These are phyloP conservation scores for Elephantulus edwardii DNA, from an alignment of 2,113 vertebrate species.

Conservation along the genomic window DNA sequence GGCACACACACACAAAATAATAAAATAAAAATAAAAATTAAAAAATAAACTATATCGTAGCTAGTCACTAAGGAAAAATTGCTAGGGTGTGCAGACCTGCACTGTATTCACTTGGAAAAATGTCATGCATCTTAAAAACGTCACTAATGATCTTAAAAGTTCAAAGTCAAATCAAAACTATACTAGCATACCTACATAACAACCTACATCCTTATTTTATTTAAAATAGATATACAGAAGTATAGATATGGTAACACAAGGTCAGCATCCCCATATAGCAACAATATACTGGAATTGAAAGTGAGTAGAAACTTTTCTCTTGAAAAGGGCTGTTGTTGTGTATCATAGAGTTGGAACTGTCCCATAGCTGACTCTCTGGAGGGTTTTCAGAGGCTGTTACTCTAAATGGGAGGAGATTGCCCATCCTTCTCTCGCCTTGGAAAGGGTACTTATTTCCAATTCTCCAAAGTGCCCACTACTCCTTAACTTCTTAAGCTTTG, in stretches of 20 bases:
- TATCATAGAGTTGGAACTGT: no score
- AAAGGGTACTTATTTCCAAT: background rate
- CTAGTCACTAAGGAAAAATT: background rate
- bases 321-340: no score
- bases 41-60: constrained; percentile 1
- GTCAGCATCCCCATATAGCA: background rate
- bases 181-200: background rate
- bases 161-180: background rate
- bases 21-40: no score
- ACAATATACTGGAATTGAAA: background rate
- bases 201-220: background rate
- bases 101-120: background rate
- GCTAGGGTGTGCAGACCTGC: background rate
- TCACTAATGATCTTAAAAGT: background rate
- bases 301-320: background rate
- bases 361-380: no score
- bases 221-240: constrained; percentile 3
- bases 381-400: no score
- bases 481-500: background rate
- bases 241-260: background rate
- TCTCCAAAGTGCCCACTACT: background rate
- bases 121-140: background rate
- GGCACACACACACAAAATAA: no score
- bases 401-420: no score
- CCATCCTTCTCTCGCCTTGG: no score